These are phyloP conservation scores for Meloe dianella DNA, from an alignment of 2,888 invertebrate species.

Conservation along the genomic window DNA sequence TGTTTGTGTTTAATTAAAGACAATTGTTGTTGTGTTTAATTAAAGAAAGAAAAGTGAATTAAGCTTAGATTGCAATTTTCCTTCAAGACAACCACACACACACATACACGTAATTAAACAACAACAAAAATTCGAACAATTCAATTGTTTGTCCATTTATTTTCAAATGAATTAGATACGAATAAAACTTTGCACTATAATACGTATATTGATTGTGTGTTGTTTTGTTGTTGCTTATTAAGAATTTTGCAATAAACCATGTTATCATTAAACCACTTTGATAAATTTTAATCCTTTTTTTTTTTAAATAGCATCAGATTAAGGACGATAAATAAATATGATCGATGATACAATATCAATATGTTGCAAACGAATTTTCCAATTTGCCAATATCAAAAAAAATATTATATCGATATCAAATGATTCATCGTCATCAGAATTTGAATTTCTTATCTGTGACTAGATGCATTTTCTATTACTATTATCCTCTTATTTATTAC, in stretches of 20 bases:
- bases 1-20: slow-evolving; percentile 21
- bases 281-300: not conserved
- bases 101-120: no score
- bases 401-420: no score
- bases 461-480: not conserved
- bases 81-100: not conserved
- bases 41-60: slow-evolving; percentile 15
- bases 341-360: no score
- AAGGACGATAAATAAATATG: no score
- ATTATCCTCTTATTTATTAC: not conserved
- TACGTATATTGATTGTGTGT: no score
- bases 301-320: not conserved
- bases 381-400: no score
- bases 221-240: no score
- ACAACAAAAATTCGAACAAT: not conserved
- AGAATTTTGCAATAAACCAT: not conserved
- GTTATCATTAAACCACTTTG: not conserved
- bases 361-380: no score
- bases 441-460: not conserved
- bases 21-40: slow-evolving; percentile 21
- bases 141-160: not conserved
- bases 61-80: not conserved
- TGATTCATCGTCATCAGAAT: not conserved
- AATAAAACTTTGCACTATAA: no score
- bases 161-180: not conserved